A percentile compares a stretch with the other conserved stretches of the same genome.
Conservation (phyloP, 2,113 vertebrate species). For the Dasyornis broadbenti region DNA sequence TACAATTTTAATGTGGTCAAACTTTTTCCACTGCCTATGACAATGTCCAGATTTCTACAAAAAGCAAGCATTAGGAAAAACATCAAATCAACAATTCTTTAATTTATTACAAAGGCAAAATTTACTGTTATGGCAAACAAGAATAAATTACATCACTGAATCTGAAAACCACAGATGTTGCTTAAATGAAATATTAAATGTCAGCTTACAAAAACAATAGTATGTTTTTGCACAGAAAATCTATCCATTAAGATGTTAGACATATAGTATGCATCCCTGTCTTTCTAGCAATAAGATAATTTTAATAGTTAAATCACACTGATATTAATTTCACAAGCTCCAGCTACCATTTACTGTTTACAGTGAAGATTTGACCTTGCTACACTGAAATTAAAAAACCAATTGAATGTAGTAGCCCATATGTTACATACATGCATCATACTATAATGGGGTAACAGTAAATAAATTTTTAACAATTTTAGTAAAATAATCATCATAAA, state of each 20-base stretch:
- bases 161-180: neutral
- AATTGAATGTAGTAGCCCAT: neutral
- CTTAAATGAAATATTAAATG: neutral
- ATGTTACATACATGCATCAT: neutral
- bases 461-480: conserved; percentile 21
- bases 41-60: neutral
- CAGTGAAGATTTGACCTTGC: conserved; percentile 17
- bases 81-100: neutral
- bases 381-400: neutral
- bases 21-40: neutral
- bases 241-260: conserved; percentile 11
- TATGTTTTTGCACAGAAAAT: neutral
- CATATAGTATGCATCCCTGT: neutral
- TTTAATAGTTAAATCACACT: neutral
- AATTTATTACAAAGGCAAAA: neutral
- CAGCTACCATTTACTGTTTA: neutral
- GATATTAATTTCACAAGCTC: neutral
- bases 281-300: conserved; percentile 3
- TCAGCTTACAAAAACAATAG: neutral
- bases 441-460: neutral
- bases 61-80: neutral
- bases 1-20: neutral
- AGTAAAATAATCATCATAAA: conserved; percentile 18
- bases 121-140: neutral
- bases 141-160: neutral